Evolutionary conservation across 53 echinoderm and acorn worm genomes (phyloP), one percentile per base, ranked within the genome.

Genomic region (Echinarachnius parma): DNA sequence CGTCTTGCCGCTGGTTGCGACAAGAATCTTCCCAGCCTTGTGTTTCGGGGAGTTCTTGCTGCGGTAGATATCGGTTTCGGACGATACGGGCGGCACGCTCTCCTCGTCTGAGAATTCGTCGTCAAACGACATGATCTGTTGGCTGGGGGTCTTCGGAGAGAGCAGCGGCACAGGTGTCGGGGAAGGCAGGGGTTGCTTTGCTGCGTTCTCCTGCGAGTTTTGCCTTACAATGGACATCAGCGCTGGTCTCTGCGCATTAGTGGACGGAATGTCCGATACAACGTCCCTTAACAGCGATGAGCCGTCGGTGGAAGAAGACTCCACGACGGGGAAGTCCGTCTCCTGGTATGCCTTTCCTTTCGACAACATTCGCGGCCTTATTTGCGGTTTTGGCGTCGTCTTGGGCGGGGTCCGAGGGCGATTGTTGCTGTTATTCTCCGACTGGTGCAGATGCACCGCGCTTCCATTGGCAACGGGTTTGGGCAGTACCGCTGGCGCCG

Each of bases 101-200:
- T 86, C 86, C 1, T 80, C 77, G 7, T 75, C 75, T 15, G 20
- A 22, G 5, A 62, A 59, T 20, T 84, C 86, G n/a, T n/a, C n/a
- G n/a, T 84, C 86, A 26, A 86, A 86, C 2, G 80, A 48, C 34
- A 86, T 86, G 55, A 86, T 86, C 9, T 46, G 29, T n/a, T n/a
- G n/a, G 1, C 31, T 9, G 7, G 48, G 15, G 4, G 13, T 13
- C 13, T 50, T n/a, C n/a, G n/a, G n/a, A n/a, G n/a, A n/a, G 3
- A 2, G 24, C 34, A 21, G 59, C 45, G 18, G 67, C 34, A 5
- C 37, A 21, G 5, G 77, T 53, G 19, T 46, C 45, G 25, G 64
- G 9, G 62, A 53, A 20, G 3, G 16, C 31, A 11, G 0, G 2
- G 47, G 46, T 14, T 37, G 16, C 21, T 3, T 19, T 1, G 3